Evolutionary conservation across 1,140 invertebrate genomes (phyloP), one percentile per base, ranked within the genome.

Genomic region (Drosophila elegans): DNA sequence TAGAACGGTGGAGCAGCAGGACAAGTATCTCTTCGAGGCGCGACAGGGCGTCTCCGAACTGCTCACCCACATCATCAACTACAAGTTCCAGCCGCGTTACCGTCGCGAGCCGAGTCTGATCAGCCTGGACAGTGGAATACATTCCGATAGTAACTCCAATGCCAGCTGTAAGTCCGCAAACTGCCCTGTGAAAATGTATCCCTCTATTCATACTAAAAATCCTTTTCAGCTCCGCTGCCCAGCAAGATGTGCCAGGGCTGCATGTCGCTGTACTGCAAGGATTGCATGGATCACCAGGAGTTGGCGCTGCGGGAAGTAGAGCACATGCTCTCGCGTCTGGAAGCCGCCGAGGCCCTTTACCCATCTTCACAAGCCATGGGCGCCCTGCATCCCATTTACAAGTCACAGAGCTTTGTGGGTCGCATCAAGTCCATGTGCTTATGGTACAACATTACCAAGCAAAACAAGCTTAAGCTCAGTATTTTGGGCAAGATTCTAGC

Each of bases 391-490:
- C 95, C 96, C 2, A 91, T 96, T 4, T 97, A 96, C 80, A 94
- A 93, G 66, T 95, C 94, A 69, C 81, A 93, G 25, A 93, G 95
- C 57, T 97, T 97, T 91, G 94, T 94, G 10, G 94, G 93, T 2
- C 93, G 95, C 78, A 94, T 97, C 5, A 96, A 95, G 93, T 95
- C 97, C 4, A 95, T 98, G 94, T 97, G 96, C 89, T 93, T 98
- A 3, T 98, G 97, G 97, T 97, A 96, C 85, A 98, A 98, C 91
- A 96, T 97, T 92, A 97, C 96, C 0, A 95, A 95, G 88, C 96
- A 97, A 85, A 95, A 97, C 91, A 95, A 96, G 71, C 93, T 97
- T 25, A 97, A 97, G 89, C 92, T 98, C 45, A 93, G 96, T 74
- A 95, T 97, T 66, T 90, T 98, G 59, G 96, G 96, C 1, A 95